These are phyloP conservation scores for Vireo altiloquus DNA, from an alignment of 2,113 vertebrate genomes.

Conservation along the genomic window DNA sequence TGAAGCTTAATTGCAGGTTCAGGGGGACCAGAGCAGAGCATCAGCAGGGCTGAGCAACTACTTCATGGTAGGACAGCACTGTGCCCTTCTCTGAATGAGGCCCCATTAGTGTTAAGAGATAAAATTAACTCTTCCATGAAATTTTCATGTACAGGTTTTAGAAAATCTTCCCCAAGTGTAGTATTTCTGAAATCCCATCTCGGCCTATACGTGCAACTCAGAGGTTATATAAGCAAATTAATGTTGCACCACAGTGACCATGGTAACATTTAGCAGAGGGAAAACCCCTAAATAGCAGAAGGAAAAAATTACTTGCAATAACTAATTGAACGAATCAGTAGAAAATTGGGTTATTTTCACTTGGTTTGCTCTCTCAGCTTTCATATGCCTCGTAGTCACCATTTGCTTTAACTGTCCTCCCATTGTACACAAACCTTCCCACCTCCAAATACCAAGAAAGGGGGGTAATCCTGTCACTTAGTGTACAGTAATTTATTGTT, in stretches of 20 bases:
- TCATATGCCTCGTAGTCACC: not conserved
- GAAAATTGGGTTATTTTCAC: slow-evolving; percentile 9
- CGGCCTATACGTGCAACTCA: not conserved
- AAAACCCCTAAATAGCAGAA: slow-evolving; percentile 11
- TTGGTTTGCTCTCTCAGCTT: not conserved
- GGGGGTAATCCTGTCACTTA: not conserved
- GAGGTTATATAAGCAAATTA: slow-evolving; percentile 35
- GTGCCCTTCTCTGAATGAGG: not conserved
- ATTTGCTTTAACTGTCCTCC: not conserved
- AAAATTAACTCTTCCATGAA: not conserved
- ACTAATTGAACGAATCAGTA: not conserved
- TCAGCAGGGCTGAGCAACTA: not conserved
- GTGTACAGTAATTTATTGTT: not conserved
- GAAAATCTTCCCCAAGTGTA: not conserved
- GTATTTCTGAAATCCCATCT: slow-evolving; percentile 18
- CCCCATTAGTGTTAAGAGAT: not conserved
- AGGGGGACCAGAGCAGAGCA: not conserved
- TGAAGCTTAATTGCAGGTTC: not conserved
- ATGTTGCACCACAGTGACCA: not conserved
- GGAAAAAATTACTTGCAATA: slow-evolving; percentile 13
- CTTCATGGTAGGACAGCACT: not conserved
- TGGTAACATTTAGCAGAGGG: slow-evolving; percentile 6
- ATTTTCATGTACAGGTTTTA: not conserved
- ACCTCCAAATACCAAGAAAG: not conserved
- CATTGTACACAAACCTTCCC: not conserved